Evolutionary conservation across 2,113 vertebrate genomes (phyloP).

Genomic region (human (Homo sapiens)): GRCh38 chr15:51476501-51477000

Average conservation of each 20-base stretch:
- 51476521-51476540: neutral
- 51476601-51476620: slow-evolving; percentile 94
- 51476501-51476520: neutral
- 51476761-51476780: neutral
- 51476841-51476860: slow-evolving; percentile 70
- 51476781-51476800: neutral
- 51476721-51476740: slow-evolving; percentile 73
- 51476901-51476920: slow-evolving; percentile 24
- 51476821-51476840: slow-evolving; percentile 30
- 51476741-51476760: neutral
- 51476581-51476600: slow-evolving; percentile 96
- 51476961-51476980: neutral
- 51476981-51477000: slow-evolving; percentile 43
- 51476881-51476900: neutral
- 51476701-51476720: slow-evolving; percentile 94
- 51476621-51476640: slow-evolving; percentile 98
- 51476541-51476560: neutral
- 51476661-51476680: slow-evolving; percentile 96
- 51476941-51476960: slow-evolving; percentile 14
- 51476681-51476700: slow-evolving; percentile 99
- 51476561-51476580: neutral
- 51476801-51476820: neutral
- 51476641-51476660: slow-evolving; percentile 94
- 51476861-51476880: slow-evolving; percentile 56
- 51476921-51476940: neutral